These are phyloP conservation scores for Stomatorhinus walkeri DNA, from an alignment of 2,797 vertebrate species.

Conservation along the genomic window DNA sequence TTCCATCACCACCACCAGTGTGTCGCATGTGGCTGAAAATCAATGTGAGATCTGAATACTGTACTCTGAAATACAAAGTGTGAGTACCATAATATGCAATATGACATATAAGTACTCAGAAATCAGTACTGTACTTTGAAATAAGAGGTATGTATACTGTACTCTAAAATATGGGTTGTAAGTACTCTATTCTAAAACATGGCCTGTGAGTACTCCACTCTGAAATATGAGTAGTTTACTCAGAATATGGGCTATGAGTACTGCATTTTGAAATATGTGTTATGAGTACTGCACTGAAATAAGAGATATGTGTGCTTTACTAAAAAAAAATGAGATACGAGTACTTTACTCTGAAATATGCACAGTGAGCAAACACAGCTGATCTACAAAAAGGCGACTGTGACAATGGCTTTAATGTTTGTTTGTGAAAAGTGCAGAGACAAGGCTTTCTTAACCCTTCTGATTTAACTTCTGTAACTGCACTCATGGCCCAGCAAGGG, in stretches of 20 bases:
- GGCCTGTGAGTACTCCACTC: neutral
- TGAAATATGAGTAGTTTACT: neutral
- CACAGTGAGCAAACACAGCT: neutral
- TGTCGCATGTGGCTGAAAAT: neutral
- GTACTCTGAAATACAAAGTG: neutral
- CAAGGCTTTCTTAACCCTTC: neutral
- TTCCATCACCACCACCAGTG: too few relatives aligned
- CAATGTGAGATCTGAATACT: neutral
- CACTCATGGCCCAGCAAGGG: neutral
- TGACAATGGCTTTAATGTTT: neutral
- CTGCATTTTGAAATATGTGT: neutral
- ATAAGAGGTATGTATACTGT: neutral
- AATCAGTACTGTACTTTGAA: neutral
- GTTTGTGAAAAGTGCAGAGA: neutral
- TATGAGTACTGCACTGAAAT: neutral
- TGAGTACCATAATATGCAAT: neutral
- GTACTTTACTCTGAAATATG: neutral
- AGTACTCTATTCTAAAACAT: neutral
- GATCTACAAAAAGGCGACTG: neutral
- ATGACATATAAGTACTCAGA: neutral
- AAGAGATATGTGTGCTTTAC: neutral
- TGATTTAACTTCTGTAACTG: neutral
- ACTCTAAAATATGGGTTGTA: neutral
- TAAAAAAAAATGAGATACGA: neutral
- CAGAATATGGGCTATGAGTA: neutral